These are phyloP conservation scores for Neosilurus mollespiculum DNA, from an alignment of 2,797 vertebrate species.

Conservation along the genomic window DNA sequence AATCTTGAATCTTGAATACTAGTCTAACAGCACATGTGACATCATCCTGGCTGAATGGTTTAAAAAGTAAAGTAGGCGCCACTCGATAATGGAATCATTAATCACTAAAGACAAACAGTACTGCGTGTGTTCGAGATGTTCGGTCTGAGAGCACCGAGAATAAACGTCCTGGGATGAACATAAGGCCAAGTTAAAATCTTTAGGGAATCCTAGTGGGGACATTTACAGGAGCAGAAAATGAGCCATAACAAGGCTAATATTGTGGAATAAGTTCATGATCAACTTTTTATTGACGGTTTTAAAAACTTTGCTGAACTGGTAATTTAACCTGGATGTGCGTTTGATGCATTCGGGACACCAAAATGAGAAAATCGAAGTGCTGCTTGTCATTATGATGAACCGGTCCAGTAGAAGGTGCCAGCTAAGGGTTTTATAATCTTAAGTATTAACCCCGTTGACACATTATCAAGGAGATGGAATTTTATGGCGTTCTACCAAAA, in stretches of 20 bases:
- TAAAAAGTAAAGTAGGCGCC: slow-evolving; percentile 4
- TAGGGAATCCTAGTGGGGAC: background rate
- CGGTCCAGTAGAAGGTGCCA: background rate
- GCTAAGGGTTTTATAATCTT: background rate
- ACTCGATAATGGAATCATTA: background rate
- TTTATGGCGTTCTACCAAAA: slow-evolving; percentile 3
- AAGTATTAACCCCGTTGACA: slow-evolving; percentile 9
- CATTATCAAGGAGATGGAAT: background rate
- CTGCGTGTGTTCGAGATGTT: background rate
- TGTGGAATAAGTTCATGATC: background rate
- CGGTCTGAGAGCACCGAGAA: background rate
- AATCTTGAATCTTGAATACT: background rate
- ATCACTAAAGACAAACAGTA: background rate
- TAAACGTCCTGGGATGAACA: background rate
- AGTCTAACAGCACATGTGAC: background rate
- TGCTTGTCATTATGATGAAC: background rate
- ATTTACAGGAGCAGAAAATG: background rate
- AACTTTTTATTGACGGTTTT: background rate
- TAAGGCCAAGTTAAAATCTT: background rate
- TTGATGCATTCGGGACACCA: background rate
- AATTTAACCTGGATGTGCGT: background rate
- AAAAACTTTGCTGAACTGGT: background rate
- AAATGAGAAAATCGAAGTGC: slow-evolving; percentile 5
- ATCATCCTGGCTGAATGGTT: background rate
- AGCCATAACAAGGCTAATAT: background rate